Evolutionary conservation across 2,113 vertebrate genomes (phyloP), one percentile per base, ranked within the genome.

Genomic region (Dissostichus mawsoni): DNA sequence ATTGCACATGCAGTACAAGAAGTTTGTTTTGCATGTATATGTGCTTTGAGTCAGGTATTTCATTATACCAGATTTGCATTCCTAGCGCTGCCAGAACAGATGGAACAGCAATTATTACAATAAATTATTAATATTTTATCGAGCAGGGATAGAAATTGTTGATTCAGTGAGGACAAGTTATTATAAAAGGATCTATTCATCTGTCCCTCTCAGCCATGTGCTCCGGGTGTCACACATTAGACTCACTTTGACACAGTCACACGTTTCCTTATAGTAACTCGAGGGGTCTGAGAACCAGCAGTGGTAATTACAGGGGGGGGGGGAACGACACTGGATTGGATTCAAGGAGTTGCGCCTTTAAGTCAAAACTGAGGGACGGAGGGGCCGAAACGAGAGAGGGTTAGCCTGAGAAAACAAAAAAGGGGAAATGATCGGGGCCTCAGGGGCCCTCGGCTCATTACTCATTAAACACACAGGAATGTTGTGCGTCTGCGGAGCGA

Each of bases 381-480:
- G 57, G 20, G 62, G 56, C 13, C 10, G 45, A 62, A 41, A 41
- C 36, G n/a, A 7, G 63, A 50, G 64, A 59, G 80, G 23, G 36
- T 76, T 29, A 57, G 84, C 50, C 33, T 17, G 74, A 84, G 45
- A 64, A 66, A 68, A 73, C 36, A 53, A 53, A 11, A 74, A 63
- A 18, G 29, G 48, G 25, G n/a, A 53, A 64, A 78, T 62, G 23
- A 67, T 66, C 36, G 10, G 53, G 58, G 74, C 8, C 66, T 18
- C 20, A 44, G 64, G 14, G 48, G 59, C 75, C n/a, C 78, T 76
- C 45, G 20, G 9, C 57, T 88, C 79, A 79, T 87, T 80, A 80
- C 74, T 83, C 70, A 88, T 90, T 90, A 87, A 90, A 78, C 82
- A 58, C 73, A 65, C 56, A 70, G 82, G 81, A 86, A 78, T 78